Percentiles rank a stretch among this genome's conserved stretches.
Evolutionary conservation across 2,888 invertebrate species (phyloP).

Genomic region (Callimorpha dominula): DNA sequence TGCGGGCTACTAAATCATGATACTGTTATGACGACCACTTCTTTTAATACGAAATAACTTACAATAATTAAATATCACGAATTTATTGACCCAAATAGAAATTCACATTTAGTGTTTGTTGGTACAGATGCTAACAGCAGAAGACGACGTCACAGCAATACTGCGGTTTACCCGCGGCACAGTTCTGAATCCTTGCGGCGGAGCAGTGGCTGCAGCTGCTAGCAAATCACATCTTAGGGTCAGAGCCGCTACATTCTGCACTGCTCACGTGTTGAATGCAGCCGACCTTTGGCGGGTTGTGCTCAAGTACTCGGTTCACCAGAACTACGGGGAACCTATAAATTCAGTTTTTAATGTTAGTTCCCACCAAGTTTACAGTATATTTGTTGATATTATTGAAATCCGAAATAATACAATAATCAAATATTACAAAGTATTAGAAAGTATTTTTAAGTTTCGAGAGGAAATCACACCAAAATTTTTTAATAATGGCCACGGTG

Average conservation of each 20-base stretch:
- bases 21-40: no score
- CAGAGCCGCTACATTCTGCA: constrained; percentile 77
- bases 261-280: constrained; percentile 67
- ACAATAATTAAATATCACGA: no score
- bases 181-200: constrained; percentile 64
- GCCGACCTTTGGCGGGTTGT: constrained; percentile 67
- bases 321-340: constrained; percentile 57
- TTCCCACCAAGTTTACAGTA: background rate
- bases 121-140: constrained; percentile 74
- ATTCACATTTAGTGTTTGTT: background rate
- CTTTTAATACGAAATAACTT: no score
- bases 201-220: constrained; percentile 59
- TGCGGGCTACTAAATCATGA: no score
- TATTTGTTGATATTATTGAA: background rate
- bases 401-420: background rate
- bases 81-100: no score
- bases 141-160: constrained; percentile 75
- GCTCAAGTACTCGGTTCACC: constrained; percentile 59
- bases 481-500: no score
- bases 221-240: constrained; percentile 66
- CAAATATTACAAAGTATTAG: no score
- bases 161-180: constrained; percentile 75
- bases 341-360: constrained; percentile 63
- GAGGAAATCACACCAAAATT: no score
- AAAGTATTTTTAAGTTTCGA: no score